Base-by-base conservation (phyloP, 23 tunicate species). In the Ascidia mentula region DNA sequence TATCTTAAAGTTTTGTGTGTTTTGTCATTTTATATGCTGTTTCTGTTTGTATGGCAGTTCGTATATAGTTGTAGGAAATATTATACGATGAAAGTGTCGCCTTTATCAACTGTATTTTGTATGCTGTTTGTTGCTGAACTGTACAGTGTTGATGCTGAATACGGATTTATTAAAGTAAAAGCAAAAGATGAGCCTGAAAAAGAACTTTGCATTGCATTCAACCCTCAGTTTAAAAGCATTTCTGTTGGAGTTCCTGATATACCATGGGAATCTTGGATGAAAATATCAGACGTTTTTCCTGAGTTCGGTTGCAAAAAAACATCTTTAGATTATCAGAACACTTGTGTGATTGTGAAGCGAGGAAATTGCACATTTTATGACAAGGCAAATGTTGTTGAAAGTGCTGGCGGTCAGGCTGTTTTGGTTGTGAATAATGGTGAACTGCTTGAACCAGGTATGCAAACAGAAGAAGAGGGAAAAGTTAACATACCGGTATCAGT, bases 331-430 rank as follows among this genome's bases (percentile, higher is more conserved):
- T 92, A 79, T 36, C 34, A 72, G 12, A 31, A 79, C 34, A 78
- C 77, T 31, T 42, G 84, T 37, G 89, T 87, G 22, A 39, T 92
- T 46, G 34, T 92, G 46, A 87, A 87, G 75, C 81, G 97, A 45
- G 88, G 90, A 37, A 87, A 92, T 74, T 92, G 97, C 46, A 82
- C 97, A 12, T 92, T 92, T 87, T 80, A 82, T 35, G 74, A 74
- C 18, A 82, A 90, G 45, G 89, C 88, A 42, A 13, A 34, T n/a
- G 38, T 28, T 78, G 97, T 82, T 5, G 78, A 76, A 73, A 61
- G 79, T 35, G 85, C 88, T 24, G 40, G 69, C 60, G 97, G 97
- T 12, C 26, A 15, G 30, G 96, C 89, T 26, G 73, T 92, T 73
- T 28, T 86, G 28, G 82, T 92, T 13, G 90, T 86, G 0, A 86